Conservation (phyloP, 2,113 vertebrate species). For the Phaethornis superciliosus region DNA sequence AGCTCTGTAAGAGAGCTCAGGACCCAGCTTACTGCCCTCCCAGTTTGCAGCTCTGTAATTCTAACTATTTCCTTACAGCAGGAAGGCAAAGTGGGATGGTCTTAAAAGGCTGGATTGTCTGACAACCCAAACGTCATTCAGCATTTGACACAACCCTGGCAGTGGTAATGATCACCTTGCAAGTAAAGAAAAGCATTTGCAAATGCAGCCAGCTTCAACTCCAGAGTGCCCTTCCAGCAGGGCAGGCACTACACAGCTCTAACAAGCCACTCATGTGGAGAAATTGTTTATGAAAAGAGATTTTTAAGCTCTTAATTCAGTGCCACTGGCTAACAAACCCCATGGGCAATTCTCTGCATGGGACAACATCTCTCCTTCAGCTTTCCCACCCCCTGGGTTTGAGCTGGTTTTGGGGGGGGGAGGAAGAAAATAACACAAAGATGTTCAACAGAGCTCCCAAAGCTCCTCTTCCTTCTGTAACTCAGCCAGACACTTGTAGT, state of each 20-base stretch:
- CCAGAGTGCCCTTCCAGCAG: background rate
- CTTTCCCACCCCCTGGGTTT: background rate
- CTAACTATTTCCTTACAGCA: background rate
- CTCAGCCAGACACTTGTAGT: background rate
- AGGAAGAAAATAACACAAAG: background rate
- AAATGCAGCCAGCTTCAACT: background rate
- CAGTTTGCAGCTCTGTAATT: rapidly evolving
- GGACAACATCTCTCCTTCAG: background rate
- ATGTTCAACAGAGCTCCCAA: background rate
- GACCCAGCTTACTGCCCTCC: background rate
- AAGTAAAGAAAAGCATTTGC: background rate
- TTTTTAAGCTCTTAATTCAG: background rate
- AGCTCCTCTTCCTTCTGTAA: background rate
- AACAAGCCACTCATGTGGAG: background rate
- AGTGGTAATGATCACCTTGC: background rate
- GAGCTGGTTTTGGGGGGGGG: background rate
- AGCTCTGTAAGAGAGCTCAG: background rate
- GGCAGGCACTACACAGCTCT: background rate
- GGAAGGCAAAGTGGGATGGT: background rate
- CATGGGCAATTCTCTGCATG: background rate
- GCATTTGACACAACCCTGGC: background rate
- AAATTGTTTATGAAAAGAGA: background rate
- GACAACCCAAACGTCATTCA: background rate
- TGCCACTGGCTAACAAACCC: background rate
- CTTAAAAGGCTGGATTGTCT: background rate